phyloP scores from a whole-genome alignment of 2,888 invertebrate species.

The Idaea straminata region DNA sequence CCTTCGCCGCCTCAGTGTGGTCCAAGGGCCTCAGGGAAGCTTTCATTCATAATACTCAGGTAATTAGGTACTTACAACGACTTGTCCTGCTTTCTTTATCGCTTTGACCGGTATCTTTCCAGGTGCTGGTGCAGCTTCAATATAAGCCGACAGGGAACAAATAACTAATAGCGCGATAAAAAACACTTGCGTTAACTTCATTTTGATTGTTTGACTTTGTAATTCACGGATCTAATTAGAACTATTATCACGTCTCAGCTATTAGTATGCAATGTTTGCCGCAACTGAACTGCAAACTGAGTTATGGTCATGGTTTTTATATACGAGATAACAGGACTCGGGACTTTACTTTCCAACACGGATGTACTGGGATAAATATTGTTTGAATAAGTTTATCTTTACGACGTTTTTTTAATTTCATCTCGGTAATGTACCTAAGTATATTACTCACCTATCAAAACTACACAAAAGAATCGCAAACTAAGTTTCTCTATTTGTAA shows the following conservation, averaged over 20 bases:
- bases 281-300: constrained; percentile 15
- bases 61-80: constrained; percentile 38
- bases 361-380: background rate
- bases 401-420: background rate
- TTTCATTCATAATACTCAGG: background rate
- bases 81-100: constrained; percentile 42
- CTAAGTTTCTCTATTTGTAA: background rate
- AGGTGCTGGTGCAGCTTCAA: constrained; percentile 26
- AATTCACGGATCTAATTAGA: background rate
- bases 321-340: constrained; percentile 10
- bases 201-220: constrained; percentile 15
- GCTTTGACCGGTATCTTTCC: constrained; percentile 45
- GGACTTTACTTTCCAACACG: constrained; percentile 19
- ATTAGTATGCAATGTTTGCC: constrained; percentile 17
- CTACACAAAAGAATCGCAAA: background rate
- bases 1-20: no score
- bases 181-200: constrained; percentile 28
- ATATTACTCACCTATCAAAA: background rate
- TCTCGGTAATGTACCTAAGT: background rate
- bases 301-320: constrained; percentile 21
- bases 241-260: constrained; percentile 1
- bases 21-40: background rate
- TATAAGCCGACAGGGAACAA: constrained; percentile 27
- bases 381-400: background rate
- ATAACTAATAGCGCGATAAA: constrained; percentile 24